A percentile compares a stretch with the other conserved stretches of the same genome.
These are phyloP conservation scores for Mythimna loreyi DNA, from an alignment of 2,888 invertebrate species.

Conservation along the genomic window DNA sequence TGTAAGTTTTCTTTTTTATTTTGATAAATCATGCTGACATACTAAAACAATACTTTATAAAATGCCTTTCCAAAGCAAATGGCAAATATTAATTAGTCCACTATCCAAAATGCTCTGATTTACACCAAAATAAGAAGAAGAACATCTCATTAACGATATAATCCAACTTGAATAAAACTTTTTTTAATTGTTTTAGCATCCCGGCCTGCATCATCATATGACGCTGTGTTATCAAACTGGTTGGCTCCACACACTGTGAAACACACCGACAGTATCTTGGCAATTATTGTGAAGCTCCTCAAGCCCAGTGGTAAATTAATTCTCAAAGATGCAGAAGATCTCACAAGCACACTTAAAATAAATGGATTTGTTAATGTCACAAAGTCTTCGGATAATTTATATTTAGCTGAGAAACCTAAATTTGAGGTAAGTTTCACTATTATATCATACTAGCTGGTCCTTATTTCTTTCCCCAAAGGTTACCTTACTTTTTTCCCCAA, in stretches of 20 bases:
- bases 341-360: slow-evolving; percentile 90
- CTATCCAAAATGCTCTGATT: neutral
- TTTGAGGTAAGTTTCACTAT: slow-evolving; percentile 90
- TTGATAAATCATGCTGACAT: neutral
- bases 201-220: slow-evolving; percentile 91
- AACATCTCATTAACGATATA: too few species aligned
- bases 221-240: slow-evolving; percentile 91
- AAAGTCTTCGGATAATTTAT: slow-evolving; percentile 75
- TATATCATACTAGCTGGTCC: too few species aligned
- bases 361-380: slow-evolving; percentile 91
- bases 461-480: too few species aligned
- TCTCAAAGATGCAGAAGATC: slow-evolving; percentile 85
- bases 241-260: slow-evolving; percentile 81
- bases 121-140: too few species aligned
- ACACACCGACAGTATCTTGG: slow-evolving; percentile 86
- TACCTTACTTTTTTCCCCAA: too few species aligned
- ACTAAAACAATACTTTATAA: neutral
- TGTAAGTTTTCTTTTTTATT: slow-evolving; percentile 82
- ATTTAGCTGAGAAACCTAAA: slow-evolving; percentile 92
- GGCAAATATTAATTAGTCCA: slow-evolving; percentile 1
- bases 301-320: slow-evolving; percentile 92
- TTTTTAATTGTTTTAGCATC: slow-evolving; percentile 81
- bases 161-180: too few species aligned
- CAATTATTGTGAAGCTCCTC: slow-evolving; percentile 91
- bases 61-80: neutral